Evolutionary conservation across 2,797 vertebrate genomes (phyloP).

Genomic region (Adrianichthys oophorus): DNA sequence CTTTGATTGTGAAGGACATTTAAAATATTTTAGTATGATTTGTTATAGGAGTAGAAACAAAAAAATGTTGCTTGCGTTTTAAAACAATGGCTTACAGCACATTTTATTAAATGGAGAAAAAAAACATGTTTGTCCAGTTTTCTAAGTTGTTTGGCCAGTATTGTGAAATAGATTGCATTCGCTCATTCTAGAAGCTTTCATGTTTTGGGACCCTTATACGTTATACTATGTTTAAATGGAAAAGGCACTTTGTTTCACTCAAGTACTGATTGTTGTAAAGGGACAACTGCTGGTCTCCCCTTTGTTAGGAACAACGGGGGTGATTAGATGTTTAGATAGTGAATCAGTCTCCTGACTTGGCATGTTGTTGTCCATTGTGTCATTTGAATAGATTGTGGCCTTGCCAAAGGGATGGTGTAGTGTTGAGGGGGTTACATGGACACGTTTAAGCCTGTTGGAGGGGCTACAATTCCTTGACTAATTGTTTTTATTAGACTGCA

Average conservation of each 20-base stretch:
- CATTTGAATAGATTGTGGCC: slow-evolving; percentile 57
- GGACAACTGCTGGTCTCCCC: slow-evolving; percentile 23
- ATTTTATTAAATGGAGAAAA: too few relatives aligned
- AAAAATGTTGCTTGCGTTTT: slow-evolving; percentile 27
- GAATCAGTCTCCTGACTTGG: slow-evolving; percentile 66
- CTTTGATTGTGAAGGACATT: slow-evolving; percentile 5
- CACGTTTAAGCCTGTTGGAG: neutral
- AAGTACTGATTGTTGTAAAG: slow-evolving; percentile 28
- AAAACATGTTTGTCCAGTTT: neutral
- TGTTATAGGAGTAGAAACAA: slow-evolving; percentile 22
- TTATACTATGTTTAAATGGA: slow-evolving; percentile 14
- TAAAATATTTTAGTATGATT: slow-evolving; percentile 15
- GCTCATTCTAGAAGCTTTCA: too few relatives aligned
- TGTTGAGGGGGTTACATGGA: slow-evolving; percentile 2
- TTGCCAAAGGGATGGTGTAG: slow-evolving; percentile 15
- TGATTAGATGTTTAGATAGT: slow-evolving; percentile 65
- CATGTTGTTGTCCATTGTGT: slow-evolving; percentile 60
- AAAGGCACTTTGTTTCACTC: slow-evolving; percentile 5
- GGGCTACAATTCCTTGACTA: slow-evolving; percentile 6
- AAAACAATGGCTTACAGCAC: slow-evolving; percentile 15
- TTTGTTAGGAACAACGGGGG: slow-evolving; percentile 53
- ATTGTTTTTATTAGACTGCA: slow-evolving; percentile 1
- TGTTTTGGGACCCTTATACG: neutral
- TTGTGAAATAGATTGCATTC: neutral
- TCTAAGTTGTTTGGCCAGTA: neutral